Percentiles rank a stretch among this genome's conserved stretches.
phyloP scores from a whole-genome alignment of 2,797 vertebrate genomes.

The Furcifer pardalis region DNA sequence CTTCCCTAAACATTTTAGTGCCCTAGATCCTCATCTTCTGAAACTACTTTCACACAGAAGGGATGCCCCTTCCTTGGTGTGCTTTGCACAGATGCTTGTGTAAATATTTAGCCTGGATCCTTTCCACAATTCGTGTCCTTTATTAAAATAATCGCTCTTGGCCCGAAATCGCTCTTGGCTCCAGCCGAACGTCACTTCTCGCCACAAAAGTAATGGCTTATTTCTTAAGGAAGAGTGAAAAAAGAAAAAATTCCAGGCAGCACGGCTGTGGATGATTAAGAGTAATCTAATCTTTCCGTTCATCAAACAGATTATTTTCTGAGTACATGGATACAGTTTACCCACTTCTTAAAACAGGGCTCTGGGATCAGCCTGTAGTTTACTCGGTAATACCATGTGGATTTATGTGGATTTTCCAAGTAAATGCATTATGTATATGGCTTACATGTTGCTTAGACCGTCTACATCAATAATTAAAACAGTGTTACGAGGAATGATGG shows the following conservation, averaged over 20 bases:
- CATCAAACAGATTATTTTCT: slow-evolving; percentile 68
- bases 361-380: slow-evolving; percentile 66
- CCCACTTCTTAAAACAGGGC: slow-evolving; percentile 66
- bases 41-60: neutral
- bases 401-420: slow-evolving; percentile 74
- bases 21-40: neutral
- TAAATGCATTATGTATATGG: slow-evolving; percentile 75
- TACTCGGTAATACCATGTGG: slow-evolving; percentile 68
- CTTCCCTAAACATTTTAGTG: neutral
- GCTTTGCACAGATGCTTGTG: neutral
- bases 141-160: too few species aligned
- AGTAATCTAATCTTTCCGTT: slow-evolving; percentile 70
- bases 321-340: slow-evolving; percentile 63
- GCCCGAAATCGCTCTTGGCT: neutral
- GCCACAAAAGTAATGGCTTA: too few species aligned
- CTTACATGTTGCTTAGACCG: slow-evolving; percentile 71
- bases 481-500: slow-evolving; percentile 44
- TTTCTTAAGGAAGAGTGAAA: neutral
- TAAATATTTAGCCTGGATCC: neutral
- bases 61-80: neutral
- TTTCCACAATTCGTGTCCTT: neutral
- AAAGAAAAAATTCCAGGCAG: slow-evolving; percentile 2
- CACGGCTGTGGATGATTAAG: slow-evolving; percentile 64
- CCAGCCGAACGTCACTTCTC: neutral
- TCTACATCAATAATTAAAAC: slow-evolving; percentile 74